Evolutionary conservation across 2,113 vertebrate genomes (phyloP), one percentile per base, ranked within the genome.

Genomic region (Pteruthius melanotis): DNA sequence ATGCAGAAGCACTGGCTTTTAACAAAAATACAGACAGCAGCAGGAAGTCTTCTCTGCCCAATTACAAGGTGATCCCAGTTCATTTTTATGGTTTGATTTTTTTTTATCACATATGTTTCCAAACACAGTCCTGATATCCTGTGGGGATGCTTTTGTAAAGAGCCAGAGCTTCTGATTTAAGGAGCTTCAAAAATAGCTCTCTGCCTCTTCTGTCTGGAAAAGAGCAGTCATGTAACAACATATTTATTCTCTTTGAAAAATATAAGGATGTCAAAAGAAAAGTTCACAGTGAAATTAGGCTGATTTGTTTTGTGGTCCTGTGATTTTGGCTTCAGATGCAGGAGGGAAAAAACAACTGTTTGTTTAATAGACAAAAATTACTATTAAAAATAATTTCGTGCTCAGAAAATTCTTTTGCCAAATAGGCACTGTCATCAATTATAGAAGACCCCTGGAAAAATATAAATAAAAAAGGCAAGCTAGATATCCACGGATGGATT

Each of bases 111-210:
- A 97, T 97, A 98, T 98, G 98, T 98, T 98, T 98, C 97, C 96
- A 97, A 98, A 98, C 98, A 98, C 97, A 96, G 91, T 95, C 95
- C 97, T 97, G 96, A 97, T 97, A 91, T 97, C 98, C 98, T 98
- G 98, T 97, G 98, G 98, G 98, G 98, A 98, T 97, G 96, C 97
- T 98, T 98, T 98, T 98, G 97, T 98, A 98, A 98, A 98, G 97
- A 98, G 97, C 97, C 97, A 96, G 97, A 97, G 98, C 97, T 97
- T 98, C 98, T 98, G 98, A 98, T 98, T 98, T 98, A 98, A 98
- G 98, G 94, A 97, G 97, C 97, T 98, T 98, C 97, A 98, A 97
- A 98, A 98, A 98, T 97, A 98, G 95, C 98, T 98, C 96, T 97
- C 97, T 82, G 91, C 89, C 93, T 97, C 97, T 98, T 98, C 97